Evolutionary conservation across 2,113 vertebrate species (phyloP).

Genomic region (Hyaena hyaena): DNA sequence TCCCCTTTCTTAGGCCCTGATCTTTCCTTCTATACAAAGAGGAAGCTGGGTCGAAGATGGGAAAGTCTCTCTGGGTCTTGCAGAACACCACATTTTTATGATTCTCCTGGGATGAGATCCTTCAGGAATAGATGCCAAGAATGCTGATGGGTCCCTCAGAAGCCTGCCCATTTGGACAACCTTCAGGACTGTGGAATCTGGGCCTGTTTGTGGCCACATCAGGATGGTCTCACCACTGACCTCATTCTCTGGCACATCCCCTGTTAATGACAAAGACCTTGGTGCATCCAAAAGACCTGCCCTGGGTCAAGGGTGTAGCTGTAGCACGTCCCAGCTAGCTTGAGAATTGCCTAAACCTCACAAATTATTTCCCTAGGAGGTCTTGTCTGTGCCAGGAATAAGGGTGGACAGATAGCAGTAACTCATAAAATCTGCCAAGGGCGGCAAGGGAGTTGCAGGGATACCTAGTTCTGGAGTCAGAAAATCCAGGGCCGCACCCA

Average conservation of each 20-base stretch:
- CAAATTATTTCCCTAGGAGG: neutral
- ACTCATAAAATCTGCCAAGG: neutral
- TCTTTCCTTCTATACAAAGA: neutral
- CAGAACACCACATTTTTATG: neutral
- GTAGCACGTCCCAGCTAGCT: neutral
- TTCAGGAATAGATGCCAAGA: neutral
- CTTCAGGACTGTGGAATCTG: neutral
- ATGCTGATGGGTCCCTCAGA: neutral
- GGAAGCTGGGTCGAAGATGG: neutral
- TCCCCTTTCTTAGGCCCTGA: neutral
- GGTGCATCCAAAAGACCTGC: neutral
- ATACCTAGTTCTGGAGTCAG: neutral
- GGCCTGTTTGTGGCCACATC: neutral
- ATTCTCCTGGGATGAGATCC: neutral
- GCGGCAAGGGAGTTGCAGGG: neutral
- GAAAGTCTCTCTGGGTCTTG: neutral
- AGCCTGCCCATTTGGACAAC: conserved; percentile 24
- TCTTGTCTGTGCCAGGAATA: neutral
- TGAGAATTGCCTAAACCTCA: neutral
- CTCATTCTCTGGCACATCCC: conserved; percentile 41
- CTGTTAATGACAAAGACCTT: conserved; percentile 61
- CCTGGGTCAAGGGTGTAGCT: neutral
- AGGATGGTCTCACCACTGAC: conserved; percentile 59
- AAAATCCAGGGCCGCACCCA: neutral
- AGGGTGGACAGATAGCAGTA: neutral